These are phyloP conservation scores for Campoplex capitator DNA, from an alignment of 2,888 invertebrate species.

Conservation along the genomic window DNA sequence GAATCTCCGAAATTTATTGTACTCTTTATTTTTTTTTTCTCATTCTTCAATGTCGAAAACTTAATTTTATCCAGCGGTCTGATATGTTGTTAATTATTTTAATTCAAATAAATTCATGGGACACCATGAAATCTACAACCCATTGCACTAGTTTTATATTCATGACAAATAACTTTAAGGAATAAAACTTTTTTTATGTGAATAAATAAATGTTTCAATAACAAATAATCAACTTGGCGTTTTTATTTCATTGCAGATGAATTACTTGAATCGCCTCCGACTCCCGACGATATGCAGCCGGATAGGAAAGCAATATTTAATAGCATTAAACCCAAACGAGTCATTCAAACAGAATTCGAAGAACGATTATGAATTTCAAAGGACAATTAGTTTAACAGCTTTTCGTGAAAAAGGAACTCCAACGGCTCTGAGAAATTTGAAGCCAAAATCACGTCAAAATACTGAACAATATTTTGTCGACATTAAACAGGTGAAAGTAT, in stretches of 20 bases:
- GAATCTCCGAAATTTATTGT: background rate
- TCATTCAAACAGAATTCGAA: constrained; percentile 29
- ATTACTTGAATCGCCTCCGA: constrained; percentile 70
- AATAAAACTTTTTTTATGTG: background rate
- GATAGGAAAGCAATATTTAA: constrained; percentile 61
- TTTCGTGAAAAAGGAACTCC: constrained; percentile 64
- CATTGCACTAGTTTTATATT: background rate
- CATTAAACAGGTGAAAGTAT: constrained; percentile 86
- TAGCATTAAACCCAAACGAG: constrained; percentile 29
- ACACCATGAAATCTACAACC: background rate
- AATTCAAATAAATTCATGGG: background rate
- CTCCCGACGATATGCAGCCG: constrained; percentile 60
- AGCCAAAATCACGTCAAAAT: constrained; percentile 75
- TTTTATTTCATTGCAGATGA: constrained; percentile 74
- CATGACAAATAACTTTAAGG: background rate
- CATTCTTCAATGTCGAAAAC: background rate
- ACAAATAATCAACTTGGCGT: constrained; percentile 1
- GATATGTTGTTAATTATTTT: background rate
- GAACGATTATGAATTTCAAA: constrained; percentile 49
- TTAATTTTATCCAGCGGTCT: background rate
- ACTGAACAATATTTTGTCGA: constrained; percentile 78
- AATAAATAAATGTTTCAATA: background rate
- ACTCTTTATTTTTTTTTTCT: background rate
- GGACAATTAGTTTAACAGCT: constrained; percentile 71
- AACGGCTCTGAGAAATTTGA: constrained; percentile 76